phyloP scores from a whole-genome alignment of 2,888 invertebrate species.

The Molorchus minor region DNA sequence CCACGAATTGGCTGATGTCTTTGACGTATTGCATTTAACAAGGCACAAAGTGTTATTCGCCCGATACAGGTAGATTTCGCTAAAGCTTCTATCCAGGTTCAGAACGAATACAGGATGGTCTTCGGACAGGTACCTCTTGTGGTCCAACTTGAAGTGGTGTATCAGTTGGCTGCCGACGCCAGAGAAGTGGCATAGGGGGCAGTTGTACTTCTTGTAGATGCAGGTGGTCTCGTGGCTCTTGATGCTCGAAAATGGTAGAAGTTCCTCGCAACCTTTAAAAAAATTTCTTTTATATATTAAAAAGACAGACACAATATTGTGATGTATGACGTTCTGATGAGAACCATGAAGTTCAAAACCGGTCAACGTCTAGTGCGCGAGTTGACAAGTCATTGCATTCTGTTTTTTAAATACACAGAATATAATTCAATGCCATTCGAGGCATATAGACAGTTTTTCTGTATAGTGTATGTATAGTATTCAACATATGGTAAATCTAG shows the following conservation, averaged over 20 bases:
- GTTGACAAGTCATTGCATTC: too few relatives aligned
- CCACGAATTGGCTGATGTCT: constrained; percentile 20
- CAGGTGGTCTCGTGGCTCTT: constrained; percentile 31
- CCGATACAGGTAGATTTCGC: constrained; percentile 18
- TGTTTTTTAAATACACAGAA: too few relatives aligned
- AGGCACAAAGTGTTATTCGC: constrained; percentile 11
- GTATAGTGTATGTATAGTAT: too few relatives aligned
- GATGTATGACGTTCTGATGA: too few relatives aligned
- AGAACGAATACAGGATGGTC: constrained; percentile 9
- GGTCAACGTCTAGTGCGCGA: too few relatives aligned
- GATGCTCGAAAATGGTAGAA: constrained; percentile 27
- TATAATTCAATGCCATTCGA: too few relatives aligned
- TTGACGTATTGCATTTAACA: constrained; percentile 16
- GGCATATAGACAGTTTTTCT: too few relatives aligned
- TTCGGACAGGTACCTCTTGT: constrained; percentile 23
- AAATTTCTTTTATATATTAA: too few relatives aligned
- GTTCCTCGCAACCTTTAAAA: too few relatives aligned
- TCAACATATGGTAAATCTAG: too few relatives aligned
- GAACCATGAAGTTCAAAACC: too few relatives aligned
- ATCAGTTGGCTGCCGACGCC: constrained; percentile 38
- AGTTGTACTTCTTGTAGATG: constrained; percentile 24
- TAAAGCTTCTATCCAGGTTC: constrained; percentile 6
- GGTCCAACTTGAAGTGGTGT: constrained; percentile 33
- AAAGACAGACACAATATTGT: too few relatives aligned
- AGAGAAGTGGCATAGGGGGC: constrained; percentile 29